Evolutionary conservation across 2,797 vertebrate genomes (phyloP), one percentile per base, ranked within the genome.

Genomic region (Myripristis jacobus): DNA sequence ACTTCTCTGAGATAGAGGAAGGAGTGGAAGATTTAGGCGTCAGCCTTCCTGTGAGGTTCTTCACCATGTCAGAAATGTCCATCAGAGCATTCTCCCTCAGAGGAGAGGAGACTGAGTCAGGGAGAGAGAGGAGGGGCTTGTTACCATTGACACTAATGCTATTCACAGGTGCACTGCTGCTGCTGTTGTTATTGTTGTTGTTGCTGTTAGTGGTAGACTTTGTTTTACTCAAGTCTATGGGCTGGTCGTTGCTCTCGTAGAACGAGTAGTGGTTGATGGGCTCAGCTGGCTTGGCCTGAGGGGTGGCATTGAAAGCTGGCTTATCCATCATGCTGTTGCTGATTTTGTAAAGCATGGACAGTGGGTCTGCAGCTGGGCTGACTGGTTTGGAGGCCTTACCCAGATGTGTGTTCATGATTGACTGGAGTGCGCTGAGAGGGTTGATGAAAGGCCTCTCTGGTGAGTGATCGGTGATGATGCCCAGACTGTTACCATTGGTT

Each of bases 11-110:
- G 85, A 98, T 95, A 0, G 98, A 98, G 77, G 97, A 99, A 0
- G 98, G 98, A 7, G 98, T 98, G 34, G 97, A 98, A 34, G 98
- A 99, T 90, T 99, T 99, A 83, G 98, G 98, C 1, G 98, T 99
- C 88, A 99, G 94, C 66, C 97, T 95, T 60, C 98, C 98, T 0
- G 98, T 99, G 86, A 99, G 97, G 94, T 99, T 99, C 79, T 99
- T 99, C 48, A 99, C 98, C 98, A 99, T 99, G 85, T 99, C 98
- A 0, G 98, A 99, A 91, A 99, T 99, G 93, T 99, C 98, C 96
- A 99, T 96, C 76, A 99, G 93, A 29, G 98, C 98, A 0, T 98
- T 99, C 90, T 99, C 98, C 81, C 97, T 93, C 43, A 98, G 92
- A 0, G 98, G 97, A 9, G 97, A 98, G 0, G 96, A 94, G 47